Conservation (phyloP, 2,113 vertebrate genomes). For the Melanerpes aurifrons region DNA sequence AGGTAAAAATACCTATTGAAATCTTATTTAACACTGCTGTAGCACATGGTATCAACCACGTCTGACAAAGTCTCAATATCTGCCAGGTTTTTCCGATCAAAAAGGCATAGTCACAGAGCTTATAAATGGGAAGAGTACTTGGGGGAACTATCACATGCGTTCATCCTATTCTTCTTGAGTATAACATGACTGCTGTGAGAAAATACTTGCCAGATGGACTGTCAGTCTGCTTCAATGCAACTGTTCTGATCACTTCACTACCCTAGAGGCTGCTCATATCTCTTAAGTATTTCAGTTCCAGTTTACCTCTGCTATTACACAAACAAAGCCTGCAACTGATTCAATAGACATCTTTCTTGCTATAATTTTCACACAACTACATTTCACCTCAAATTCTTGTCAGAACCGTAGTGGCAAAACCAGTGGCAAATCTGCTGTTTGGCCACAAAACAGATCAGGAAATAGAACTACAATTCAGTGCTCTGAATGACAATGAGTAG, state of each 20-base stretch:
- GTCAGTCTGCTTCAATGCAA: background rate
- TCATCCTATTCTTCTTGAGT: background rate
- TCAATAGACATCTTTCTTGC: background rate
- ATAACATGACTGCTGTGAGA: background rate
- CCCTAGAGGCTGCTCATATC: background rate
- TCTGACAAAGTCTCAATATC: fast-evolving
- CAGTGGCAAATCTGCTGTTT: too few relatives aligned
- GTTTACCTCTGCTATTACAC: background rate
- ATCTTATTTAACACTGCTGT: background rate
- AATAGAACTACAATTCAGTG: background rate
- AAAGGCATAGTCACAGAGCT: background rate
- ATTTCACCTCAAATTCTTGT: background rate
- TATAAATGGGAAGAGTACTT: background rate
- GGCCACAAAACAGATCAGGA: background rate
- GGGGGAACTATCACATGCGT: background rate
- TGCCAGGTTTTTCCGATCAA: background rate
- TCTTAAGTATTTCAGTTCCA: background rate
- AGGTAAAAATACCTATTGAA: background rate
- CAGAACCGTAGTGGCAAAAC: too few relatives aligned
- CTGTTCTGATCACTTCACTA: background rate
- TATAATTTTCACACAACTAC: background rate
- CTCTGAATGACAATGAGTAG: background rate
- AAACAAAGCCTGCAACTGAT: background rate
- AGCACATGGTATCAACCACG: background rate
- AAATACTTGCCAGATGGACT: background rate